phyloP scores from a whole-genome alignment of 2,113 vertebrate species.

The Cyprinodon brontotheroides region DNA sequence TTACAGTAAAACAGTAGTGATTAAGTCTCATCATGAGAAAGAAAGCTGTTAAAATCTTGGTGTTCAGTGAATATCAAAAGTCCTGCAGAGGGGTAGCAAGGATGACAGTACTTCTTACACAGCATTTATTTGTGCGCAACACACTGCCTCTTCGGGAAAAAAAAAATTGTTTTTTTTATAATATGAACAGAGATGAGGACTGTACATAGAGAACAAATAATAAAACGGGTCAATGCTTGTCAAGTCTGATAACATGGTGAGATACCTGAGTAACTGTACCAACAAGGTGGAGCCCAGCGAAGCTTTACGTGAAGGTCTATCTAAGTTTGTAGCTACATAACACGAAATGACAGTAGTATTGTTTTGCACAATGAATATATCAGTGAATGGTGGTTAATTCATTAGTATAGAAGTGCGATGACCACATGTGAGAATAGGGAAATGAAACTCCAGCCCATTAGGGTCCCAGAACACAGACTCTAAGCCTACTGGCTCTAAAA shows the following conservation, averaged over 20 bases:
- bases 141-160: conserved; percentile 21
- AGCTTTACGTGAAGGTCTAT: conserved; percentile 55
- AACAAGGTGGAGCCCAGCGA: conserved; percentile 59
- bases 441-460: conserved; percentile 18
- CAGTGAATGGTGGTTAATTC: conserved; percentile 36
- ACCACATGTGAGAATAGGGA: conserved; percentile 48
- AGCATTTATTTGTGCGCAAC: conserved; percentile 37
- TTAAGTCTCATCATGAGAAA: conserved; percentile 19
- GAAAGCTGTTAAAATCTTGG: conserved; percentile 40
- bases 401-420: conserved; percentile 25
- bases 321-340: conserved; percentile 49
- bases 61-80: conserved; percentile 23
- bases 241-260: conserved; percentile 65
- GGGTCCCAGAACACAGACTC: conserved; percentile 1
- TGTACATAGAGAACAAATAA: conserved; percentile 19
- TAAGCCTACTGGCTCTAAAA: conserved; percentile 23
- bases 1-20: conserved; percentile 32
- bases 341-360: conserved; percentile 55
- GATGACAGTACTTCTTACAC: conserved; percentile 39
- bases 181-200: conserved; percentile 15
- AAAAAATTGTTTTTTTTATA: neutral
- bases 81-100: conserved; percentile 7
- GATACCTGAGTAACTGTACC: conserved; percentile 77
- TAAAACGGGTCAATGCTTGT: conserved; percentile 38
- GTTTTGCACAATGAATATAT: conserved; percentile 48